Percentiles rank a stretch among this genome's conserved stretches.
Evolutionary conservation across 2,888 invertebrate genomes (phyloP).

Genomic region (Amblyjoppa proteus): DNA sequence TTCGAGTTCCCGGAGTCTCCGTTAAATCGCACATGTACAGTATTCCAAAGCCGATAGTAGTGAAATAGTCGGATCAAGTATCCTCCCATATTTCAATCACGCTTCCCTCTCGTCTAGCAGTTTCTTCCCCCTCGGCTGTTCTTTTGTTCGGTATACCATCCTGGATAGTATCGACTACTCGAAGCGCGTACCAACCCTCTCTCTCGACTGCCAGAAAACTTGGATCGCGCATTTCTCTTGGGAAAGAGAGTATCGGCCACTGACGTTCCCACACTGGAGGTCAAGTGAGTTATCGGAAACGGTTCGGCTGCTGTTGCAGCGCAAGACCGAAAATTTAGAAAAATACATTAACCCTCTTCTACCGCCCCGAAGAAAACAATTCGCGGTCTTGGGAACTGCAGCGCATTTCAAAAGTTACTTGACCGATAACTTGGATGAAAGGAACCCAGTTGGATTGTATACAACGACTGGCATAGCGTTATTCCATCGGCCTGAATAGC

Average conservation of each 20-base stretch:
- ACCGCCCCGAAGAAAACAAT: conserved; percentile 49
- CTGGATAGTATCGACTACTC: conserved; percentile 31
- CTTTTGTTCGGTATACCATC: conserved; percentile 35
- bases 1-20: conserved; percentile 26
- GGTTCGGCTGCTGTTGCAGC: conserved; percentile 63
- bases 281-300: conserved; percentile 74
- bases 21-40: neutral
- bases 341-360: conserved; percentile 71
- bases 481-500: conserved; percentile 14
- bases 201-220: conserved; percentile 66
- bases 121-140: conserved; percentile 31
- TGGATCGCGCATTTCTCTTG: conserved; percentile 71
- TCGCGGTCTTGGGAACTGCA: conserved; percentile 32
- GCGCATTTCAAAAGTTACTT: conserved; percentile 62
- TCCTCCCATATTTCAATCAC: conserved; percentile 71
- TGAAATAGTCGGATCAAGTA: conserved; percentile 50
- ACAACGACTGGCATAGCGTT: neutral
- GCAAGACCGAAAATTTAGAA: conserved; percentile 66
- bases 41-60: conserved; percentile 27
- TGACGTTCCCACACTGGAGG: conserved; percentile 47
- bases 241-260: conserved; percentile 44
- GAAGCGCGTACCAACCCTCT: conserved; percentile 12
- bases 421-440: conserved; percentile 17
- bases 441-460: conserved; percentile 34
- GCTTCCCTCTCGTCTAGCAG: conserved; percentile 55